A percentile compares a stretch with the other conserved stretches of the same genome.
These are phyloP conservation scores for Albula goreensis DNA, from an alignment of 2,113 vertebrate genomes.

Conservation along the genomic window DNA sequence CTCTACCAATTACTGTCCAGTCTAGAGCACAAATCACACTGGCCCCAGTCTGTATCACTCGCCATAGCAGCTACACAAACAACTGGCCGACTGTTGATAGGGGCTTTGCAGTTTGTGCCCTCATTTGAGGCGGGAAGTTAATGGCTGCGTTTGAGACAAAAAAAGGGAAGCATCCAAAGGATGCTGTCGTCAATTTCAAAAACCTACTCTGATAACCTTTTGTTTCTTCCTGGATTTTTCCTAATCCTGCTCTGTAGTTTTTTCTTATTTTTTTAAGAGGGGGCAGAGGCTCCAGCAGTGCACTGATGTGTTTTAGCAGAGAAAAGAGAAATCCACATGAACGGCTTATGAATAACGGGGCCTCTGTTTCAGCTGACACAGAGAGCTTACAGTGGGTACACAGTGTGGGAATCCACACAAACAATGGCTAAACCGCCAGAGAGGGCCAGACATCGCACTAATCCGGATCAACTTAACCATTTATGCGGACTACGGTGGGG, in stretches of 20 bases:
- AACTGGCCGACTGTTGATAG: background rate
- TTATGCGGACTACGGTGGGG: background rate
- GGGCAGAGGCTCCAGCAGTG: background rate
- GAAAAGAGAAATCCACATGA: background rate
- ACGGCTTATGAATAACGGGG: background rate
- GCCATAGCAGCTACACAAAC: background rate
- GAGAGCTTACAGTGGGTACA: background rate
- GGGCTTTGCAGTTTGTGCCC: background rate
- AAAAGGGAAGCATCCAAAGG: background rate
- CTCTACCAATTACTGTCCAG: background rate
- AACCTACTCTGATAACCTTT: background rate
- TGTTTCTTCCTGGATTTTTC: background rate
- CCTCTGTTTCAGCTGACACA: background rate
- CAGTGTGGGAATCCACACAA: background rate
- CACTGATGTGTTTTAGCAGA: background rate
- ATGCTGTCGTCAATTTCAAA: background rate
- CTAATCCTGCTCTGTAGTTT: background rate
- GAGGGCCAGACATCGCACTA: background rate
- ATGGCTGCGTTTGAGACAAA: background rate
- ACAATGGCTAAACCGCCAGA: background rate
- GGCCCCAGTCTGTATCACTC: no score
- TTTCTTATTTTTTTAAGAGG: background rate
- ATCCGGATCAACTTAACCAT: background rate
- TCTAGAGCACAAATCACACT: background rate
- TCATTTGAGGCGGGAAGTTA: background rate